Percentiles rank a stretch among this genome's conserved stretches.
Conservation (phyloP, 2,797 vertebrate species). For the Melanotaenia maccullochi region DNA sequence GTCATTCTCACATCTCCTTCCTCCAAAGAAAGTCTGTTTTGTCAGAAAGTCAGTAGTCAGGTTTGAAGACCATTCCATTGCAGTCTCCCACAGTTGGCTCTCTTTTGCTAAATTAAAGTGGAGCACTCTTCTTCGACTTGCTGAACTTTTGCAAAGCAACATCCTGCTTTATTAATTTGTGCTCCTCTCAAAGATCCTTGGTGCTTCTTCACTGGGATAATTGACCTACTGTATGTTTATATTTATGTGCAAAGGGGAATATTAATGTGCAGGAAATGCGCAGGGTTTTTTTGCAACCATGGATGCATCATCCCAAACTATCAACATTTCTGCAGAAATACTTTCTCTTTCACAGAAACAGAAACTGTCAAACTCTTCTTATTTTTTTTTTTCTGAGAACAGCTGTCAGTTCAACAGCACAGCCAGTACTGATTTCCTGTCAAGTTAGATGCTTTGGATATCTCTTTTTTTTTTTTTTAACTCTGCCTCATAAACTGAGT, state of each 20-base stretch:
- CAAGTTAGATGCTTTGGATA: not conserved
- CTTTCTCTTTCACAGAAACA: not conserved
- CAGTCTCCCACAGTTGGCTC: slow-evolving; percentile 5
- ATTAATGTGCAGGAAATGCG: not conserved
- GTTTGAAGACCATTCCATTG: not conserved
- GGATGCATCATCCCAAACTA: not conserved
- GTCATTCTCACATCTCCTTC: not conserved
- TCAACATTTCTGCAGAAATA: not conserved
- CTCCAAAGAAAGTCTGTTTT: slow-evolving; percentile 5
- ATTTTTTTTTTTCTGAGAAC: not conserved
- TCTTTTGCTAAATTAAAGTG: not conserved
- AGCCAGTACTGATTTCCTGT: slow-evolving; percentile 15
- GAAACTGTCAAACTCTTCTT: not conserved
- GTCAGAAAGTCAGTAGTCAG: slow-evolving; percentile 2
- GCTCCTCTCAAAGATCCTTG: not conserved
- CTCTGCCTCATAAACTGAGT: slow-evolving; percentile 5
- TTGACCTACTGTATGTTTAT: not conserved
- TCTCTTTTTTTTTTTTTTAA: not conserved
- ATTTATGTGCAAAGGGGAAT: not conserved
- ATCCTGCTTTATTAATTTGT: not conserved
- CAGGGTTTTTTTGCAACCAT: not conserved
- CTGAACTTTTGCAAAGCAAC: not conserved
- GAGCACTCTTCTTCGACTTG: not conserved
- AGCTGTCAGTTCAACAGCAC: not conserved
- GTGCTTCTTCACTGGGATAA: not conserved